Evolutionary conservation across 2,888 invertebrate species (phyloP).

Genomic region (Hyles lineata): DNA sequence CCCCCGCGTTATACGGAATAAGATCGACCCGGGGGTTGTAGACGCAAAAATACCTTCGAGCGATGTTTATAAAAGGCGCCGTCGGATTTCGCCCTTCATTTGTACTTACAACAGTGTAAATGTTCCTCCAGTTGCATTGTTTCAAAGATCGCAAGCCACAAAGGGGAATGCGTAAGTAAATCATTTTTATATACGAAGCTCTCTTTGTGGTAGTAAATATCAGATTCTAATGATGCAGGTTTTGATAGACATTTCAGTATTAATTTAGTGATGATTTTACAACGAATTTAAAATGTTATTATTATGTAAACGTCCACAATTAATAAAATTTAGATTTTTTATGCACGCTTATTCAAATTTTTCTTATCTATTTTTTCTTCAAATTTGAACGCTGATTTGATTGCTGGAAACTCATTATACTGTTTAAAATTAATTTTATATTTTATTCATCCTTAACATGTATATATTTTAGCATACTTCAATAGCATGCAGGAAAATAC

Average conservation of each 20-base stretch:
- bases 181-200: background rate
- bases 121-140: slow-evolving; percentile 12
- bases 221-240: background rate
- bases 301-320: too few species aligned
- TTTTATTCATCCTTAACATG: too few species aligned
- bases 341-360: too few species aligned
- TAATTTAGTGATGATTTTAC: too few species aligned
- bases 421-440: too few species aligned
- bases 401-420: too few species aligned
- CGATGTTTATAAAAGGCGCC: slow-evolving; percentile 46
- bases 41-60: slow-evolving; percentile 47
- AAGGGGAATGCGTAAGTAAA: slow-evolving; percentile 8
- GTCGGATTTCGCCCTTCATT: slow-evolving; percentile 34
- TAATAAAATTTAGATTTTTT: too few species aligned
- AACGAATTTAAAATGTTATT: too few species aligned
- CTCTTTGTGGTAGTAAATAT: background rate
- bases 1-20: slow-evolving; percentile 41
- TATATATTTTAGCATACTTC: too few species aligned
- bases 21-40: slow-evolving; percentile 56
- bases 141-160: background rate
- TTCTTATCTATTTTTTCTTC: too few species aligned
- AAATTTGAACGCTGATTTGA: too few species aligned
- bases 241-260: background rate
- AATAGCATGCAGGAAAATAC: too few species aligned
- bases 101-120: slow-evolving; percentile 14